Percentiles rank a stretch among this genome's conserved stretches.
These are phyloP conservation scores for Botia kubotai DNA, from an alignment of 2,797 vertebrate genomes.

Conservation along the genomic window DNA sequence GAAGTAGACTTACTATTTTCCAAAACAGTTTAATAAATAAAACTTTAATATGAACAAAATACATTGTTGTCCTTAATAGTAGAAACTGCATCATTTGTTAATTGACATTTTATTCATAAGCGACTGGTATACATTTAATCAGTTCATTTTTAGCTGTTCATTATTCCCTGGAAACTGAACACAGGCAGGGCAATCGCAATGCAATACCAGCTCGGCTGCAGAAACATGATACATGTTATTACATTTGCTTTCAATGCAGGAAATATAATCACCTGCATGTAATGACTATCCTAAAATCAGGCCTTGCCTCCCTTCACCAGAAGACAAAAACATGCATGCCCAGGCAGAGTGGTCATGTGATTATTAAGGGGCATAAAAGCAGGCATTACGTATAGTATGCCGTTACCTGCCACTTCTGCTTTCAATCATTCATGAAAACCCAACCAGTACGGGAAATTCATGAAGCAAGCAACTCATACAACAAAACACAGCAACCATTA, in stretches of 20 bases:
- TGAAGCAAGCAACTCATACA: too few relatives aligned
- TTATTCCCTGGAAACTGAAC: not conserved
- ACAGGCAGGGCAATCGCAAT: not conserved
- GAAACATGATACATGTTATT: not conserved
- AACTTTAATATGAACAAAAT: too few relatives aligned
- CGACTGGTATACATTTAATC: not conserved
- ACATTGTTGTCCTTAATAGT: too few relatives aligned
- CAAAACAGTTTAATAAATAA: too few relatives aligned
- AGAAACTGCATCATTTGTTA: too few relatives aligned
- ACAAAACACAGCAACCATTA: too few relatives aligned
- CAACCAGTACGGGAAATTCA: not conserved
- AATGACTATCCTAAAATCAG: conserved; percentile 14
- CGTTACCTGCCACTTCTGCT: not conserved
- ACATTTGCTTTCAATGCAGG: not conserved
- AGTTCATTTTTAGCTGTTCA: not conserved
- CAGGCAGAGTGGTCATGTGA: conserved; percentile 16
- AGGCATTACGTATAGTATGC: not conserved
- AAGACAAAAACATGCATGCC: not conserved
- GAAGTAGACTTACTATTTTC: too few relatives aligned
- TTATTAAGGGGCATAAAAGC: not conserved
- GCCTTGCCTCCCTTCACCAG: not conserved
- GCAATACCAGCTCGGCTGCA: not conserved
- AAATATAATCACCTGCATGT: not conserved
- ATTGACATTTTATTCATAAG: too few relatives aligned
- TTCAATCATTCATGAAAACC: not conserved